Base-by-base conservation (phyloP, 2,797 vertebrate species). In the Miichthys miiuy region DNA sequence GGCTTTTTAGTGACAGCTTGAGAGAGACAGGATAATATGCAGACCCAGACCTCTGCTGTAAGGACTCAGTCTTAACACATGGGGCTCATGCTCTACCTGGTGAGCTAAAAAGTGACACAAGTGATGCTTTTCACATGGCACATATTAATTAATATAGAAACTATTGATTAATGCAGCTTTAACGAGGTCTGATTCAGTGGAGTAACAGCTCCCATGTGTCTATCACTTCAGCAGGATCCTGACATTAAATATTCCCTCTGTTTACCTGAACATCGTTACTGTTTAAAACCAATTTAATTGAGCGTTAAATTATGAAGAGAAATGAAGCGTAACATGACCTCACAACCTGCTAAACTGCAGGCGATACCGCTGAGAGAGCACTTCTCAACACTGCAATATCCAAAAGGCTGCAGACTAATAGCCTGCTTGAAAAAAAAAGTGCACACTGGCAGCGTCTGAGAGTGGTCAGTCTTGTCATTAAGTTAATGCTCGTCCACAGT, bases 401-500 rank as follows among this genome's bases (percentile, higher is more conserved):
- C 71, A 81, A 86, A 90, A 87, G 81, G 86, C 86, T 72, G 47
- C n/a, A 75, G 69, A 82, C 74, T 77, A 85, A 90, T 82, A 76
- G 82, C 71, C 74, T 48, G 71, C 60, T 72, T 81, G 4, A 80
- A 77, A 82, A 61, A 60, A 68, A 73, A 80, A 70, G 60, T 34
- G 69, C 75, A 85, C 68, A 70, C 88, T 86, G 85, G 90, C 90
- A 88, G 88, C 44, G 68, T 91, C 83, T 89, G 79, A 93, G 89
- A 94, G 85, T 81, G 93, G 93, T 92, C 93, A 92, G 91, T 82
- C 77, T 68, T 81, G 91, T 94, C 93, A 94, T 95, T 95, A 94
- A 94, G 81, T 93, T 93, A 95, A 95, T 95, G 92, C 92, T 89
- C 79, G 76, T 93, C 93, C 94, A 92, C 91, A 92, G 91, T 93